phyloP scores from a whole-genome alignment of 1,140 invertebrate species.

The Philotrypesis tridentata region DNA sequence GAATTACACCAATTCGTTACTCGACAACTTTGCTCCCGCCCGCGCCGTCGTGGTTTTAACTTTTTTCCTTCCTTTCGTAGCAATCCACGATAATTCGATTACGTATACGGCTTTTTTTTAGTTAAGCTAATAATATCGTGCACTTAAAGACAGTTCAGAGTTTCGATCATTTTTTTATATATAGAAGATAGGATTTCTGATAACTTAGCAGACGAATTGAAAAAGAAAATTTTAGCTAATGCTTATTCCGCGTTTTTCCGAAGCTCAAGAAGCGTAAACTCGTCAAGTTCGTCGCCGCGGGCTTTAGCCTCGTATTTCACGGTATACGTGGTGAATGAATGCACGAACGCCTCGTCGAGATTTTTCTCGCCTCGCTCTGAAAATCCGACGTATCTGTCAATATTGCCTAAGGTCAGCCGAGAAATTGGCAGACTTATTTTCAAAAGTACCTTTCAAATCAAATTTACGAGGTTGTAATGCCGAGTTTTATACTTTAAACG shows the following conservation, averaged over 20 bases:
- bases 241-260: conserved; percentile 14
- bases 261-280: conserved; percentile 30
- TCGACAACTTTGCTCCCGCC: conserved; percentile 10
- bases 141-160: no score
- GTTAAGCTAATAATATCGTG: no score
- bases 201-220: no score
- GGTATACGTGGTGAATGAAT: conserved; percentile 9
- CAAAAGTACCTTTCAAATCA: no score
- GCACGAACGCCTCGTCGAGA: background rate
- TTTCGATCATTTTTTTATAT: no score
- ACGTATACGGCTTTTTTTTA: background rate
- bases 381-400: conserved; percentile 8
- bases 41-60: background rate
- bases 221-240: background rate
- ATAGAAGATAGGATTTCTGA: no score
- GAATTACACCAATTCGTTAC: background rate
- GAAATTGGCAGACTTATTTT: background rate
- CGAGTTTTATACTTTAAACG: no score
- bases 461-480: no score
- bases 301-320: conserved; percentile 31
- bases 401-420: background rate
- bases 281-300: conserved; percentile 11
- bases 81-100: background rate
- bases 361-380: background rate
- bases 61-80: background rate